phyloP scores from a whole-genome alignment of 2,888 invertebrate species.

The Caenorhabditis drosophilae region DNA sequence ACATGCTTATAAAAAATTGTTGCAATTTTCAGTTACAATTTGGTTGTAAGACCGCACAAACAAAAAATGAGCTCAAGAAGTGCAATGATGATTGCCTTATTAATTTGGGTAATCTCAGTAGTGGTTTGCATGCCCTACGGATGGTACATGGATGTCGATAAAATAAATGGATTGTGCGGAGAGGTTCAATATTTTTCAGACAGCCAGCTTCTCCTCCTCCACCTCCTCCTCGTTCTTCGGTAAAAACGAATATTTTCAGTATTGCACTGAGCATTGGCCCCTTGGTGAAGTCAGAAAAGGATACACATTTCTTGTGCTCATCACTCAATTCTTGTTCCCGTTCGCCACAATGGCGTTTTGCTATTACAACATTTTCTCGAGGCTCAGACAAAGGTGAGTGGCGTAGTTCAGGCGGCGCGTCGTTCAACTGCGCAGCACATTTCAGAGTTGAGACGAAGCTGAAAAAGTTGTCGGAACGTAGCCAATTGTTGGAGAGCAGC shows the following conservation, averaged over 20 bases:
- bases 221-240: too few species aligned
- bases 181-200: too few species aligned
- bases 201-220: too few species aligned
- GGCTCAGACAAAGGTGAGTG: conserved; percentile 48
- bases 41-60: conserved; percentile 71
- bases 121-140: conserved; percentile 87
- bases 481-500: conserved; percentile 53
- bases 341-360: conserved; percentile 92
- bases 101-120: conserved; percentile 75
- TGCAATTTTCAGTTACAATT: conserved; percentile 46
- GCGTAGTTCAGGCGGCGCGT: not conserved
- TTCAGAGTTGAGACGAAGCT: conserved; percentile 57
- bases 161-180: conserved; percentile 69
- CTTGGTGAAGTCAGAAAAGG: conserved; percentile 79
- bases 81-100: conserved; percentile 70
- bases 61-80: conserved; percentile 53
- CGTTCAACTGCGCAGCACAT: too few species aligned
- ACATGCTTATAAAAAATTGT: too few species aligned
- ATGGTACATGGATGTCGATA: conserved; percentile 76
- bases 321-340: conserved; percentile 90
- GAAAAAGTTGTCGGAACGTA: conserved; percentile 62
- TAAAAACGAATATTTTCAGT: too few species aligned
- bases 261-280: conserved; percentile 80
- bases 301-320: conserved; percentile 86
- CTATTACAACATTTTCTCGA: conserved; percentile 82